Evolutionary conservation across 2,888 invertebrate species (phyloP), one percentile per base, ranked within the genome.

Genomic region (Malthinus seriepunctatus): DNA sequence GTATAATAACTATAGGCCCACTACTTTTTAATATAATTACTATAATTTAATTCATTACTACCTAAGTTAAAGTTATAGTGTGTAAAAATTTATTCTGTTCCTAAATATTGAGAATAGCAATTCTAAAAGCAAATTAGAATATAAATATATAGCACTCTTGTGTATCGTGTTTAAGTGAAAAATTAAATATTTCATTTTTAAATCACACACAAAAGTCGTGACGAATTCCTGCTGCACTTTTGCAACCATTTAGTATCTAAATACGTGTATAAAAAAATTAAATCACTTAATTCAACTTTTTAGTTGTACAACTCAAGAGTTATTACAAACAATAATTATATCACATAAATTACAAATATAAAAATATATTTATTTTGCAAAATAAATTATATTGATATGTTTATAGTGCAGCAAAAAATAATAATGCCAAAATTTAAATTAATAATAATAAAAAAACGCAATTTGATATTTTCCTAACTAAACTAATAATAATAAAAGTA

Each of bases 1-100:
- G 62, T 67, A 72, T 72, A 73, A 75, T 73, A 74, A 73, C 74
- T 74, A 75, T 74, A 76, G 75, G 75, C 75, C 75, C 74, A 74
- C 75, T 75, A 76, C 74, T 70, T 69, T n/a, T 69, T 65, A 67
- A 66, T 69, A 68, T 65, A 63, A 63, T 66, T 60, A 60, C 58
- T 66, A 69, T 72, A 71, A 72, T 72, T 73, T 69, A 71, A 69
- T 70, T 72, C 71, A 70, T 73, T 70, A 71, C 75, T 76, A 75
- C 71, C 75, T 76, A 23, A 76, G 65, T 71, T 76, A 75, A 68
- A 59, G 51, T 51, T 69, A 69, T 68, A 68, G 14, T 42, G 39
- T 42, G 39, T 42, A 42, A 42, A 42, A 42, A 42, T 14, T 42
- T 15, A 42, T 42, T 23, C 39, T 42, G 39, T 42, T 15, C 15